phyloP scores from a whole-genome alignment of 2,888 invertebrate genomes.

The Lithophane semibrunnea region DNA sequence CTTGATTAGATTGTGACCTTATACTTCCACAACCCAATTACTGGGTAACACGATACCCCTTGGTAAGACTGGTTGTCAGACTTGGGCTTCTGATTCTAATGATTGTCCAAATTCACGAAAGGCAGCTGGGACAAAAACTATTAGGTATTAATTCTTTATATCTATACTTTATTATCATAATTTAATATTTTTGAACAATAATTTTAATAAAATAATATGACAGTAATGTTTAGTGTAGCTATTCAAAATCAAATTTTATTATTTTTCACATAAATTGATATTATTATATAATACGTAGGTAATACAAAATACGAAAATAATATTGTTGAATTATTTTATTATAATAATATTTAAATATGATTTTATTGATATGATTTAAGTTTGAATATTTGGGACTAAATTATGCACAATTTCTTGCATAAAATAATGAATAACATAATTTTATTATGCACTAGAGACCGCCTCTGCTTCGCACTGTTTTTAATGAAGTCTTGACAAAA shows the following conservation, averaged over 20 bases:
- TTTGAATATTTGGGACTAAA: neutral
- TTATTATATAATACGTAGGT: neutral
- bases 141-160: neutral
- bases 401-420: neutral
- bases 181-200: constrained; percentile 10
- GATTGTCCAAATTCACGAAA: too few species aligned
- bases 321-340: constrained; percentile 26
- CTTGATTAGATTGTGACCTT: neutral
- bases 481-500: neutral
- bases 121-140: neutral
- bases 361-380: neutral
- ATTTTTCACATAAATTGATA: constrained; percentile 38
- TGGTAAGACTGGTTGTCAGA: neutral
- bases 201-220: constrained; percentile 21
- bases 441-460: neutral
- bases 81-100: neutral
- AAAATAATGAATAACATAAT: neutral
- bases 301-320: constrained; percentile 13
- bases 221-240: constrained; percentile 19
- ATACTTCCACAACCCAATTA: neutral
- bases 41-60: neutral
- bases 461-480: neutral
- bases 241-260: constrained; percentile 39
- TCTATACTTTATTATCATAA: neutral
- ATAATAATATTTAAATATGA: neutral